Percentiles rank a stretch among this genome's conserved stretches.
These are phyloP conservation scores for Drosophila parabipectinata DNA, from an alignment of 1,140 invertebrate species.

Conservation along the genomic window DNA sequence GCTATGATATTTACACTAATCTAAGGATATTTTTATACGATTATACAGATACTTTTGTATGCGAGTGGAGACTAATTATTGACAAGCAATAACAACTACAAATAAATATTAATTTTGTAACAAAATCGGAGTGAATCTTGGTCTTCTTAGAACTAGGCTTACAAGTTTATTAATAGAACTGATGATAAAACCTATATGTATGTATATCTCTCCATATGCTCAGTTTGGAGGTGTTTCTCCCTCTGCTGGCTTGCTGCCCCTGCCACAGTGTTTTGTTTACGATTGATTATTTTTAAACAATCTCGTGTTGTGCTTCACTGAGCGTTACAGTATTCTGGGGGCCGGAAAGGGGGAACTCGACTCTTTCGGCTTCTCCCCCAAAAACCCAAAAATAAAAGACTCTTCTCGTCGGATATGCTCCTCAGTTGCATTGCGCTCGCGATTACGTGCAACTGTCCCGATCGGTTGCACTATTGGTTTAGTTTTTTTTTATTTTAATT, in stretches of 20 bases:
- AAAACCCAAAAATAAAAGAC: constrained; percentile 70
- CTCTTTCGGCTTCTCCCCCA: constrained; percentile 23
- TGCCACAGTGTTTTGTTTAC: constrained; percentile 50
- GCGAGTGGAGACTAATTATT: constrained; percentile 40
- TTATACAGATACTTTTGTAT: constrained; percentile 31
- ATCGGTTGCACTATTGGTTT: constrained; percentile 55
- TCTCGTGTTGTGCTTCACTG: constrained; percentile 59
- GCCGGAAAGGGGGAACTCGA: constrained; percentile 1
- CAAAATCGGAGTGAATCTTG: not conserved
- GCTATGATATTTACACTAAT: constrained; percentile 31
- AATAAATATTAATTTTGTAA: constrained; percentile 37
- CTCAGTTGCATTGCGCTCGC: constrained; percentile 73
- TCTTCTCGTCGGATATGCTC: constrained; percentile 34
- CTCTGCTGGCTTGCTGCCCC: not conserved
- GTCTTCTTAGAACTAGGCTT: not conserved
- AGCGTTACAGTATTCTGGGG: constrained; percentile 47
- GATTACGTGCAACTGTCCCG: constrained; percentile 68
- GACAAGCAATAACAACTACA: constrained; percentile 45
- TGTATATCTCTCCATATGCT: not conserved
- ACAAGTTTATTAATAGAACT: constrained; percentile 30
- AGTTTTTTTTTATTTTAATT: not conserved
- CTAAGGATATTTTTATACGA: constrained; percentile 40
- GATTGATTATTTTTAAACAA: constrained; percentile 62
- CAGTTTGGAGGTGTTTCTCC: not conserved
- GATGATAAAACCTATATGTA: constrained; percentile 19